Percentiles rank a stretch among this genome's conserved stretches.
These are phyloP conservation scores for Drosophila borealis DNA, from an alignment of 2,888 invertebrate genomes.

Conservation along the genomic window DNA sequence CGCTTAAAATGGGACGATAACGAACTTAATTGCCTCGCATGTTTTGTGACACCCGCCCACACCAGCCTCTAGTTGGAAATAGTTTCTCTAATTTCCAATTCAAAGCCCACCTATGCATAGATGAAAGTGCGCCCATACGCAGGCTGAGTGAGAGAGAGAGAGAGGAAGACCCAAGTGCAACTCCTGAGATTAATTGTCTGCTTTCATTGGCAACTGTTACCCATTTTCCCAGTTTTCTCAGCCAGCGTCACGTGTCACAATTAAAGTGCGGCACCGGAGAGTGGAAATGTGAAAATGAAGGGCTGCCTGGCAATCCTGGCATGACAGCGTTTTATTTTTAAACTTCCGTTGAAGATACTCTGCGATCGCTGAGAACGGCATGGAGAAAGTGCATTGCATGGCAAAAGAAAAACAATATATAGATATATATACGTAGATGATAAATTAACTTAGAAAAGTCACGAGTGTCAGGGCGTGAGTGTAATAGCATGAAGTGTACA, in stretches of 20 bases:
- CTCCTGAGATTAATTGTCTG: conserved; percentile 71
- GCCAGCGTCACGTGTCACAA: conserved; percentile 67
- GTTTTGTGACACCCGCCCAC: conserved; percentile 58
- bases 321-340: conserved; percentile 45
- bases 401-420: conserved; percentile 11
- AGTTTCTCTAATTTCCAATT: conserved; percentile 60
- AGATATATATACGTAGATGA: conserved; percentile 48
- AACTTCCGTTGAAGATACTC: conserved; percentile 43
- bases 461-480: conserved; percentile 77
- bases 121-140: conserved; percentile 50
- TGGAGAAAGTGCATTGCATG: conserved; percentile 48
- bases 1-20: conserved; percentile 28
- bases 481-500: conserved; percentile 60
- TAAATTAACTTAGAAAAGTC: conserved; percentile 78
- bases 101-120: conserved; percentile 40
- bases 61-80: conserved; percentile 41
- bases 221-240: conserved; percentile 50
- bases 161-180: conserved; percentile 31
- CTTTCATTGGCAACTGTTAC: conserved; percentile 67
- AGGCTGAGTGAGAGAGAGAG: neutral
- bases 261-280: conserved; percentile 59
- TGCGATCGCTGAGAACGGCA: conserved; percentile 22
- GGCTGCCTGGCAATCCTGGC: conserved; percentile 50
- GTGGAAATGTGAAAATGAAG: conserved; percentile 55
- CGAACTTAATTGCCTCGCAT: conserved; percentile 65